Evolutionary conservation across 2,888 invertebrate genomes (phyloP).

Genomic region (Drosophila kambysellisi): DNA sequence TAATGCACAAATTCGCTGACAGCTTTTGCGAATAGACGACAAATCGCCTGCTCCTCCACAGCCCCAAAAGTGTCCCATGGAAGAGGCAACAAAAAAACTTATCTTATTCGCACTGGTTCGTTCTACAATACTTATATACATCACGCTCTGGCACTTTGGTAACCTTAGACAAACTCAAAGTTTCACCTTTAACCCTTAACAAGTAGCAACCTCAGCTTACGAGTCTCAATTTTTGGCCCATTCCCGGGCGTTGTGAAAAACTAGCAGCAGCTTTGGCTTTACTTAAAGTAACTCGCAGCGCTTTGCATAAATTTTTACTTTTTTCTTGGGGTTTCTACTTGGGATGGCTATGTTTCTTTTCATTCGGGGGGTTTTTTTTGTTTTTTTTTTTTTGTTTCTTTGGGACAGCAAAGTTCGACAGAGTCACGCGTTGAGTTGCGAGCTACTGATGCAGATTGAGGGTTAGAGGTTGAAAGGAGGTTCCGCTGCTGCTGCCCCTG

Average conservation of each 20-base stretch:
- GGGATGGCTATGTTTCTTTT: background rate
- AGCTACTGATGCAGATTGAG: conserved; percentile 35
- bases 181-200: conserved; percentile 65
- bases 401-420: conserved; percentile 69
- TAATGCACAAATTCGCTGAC: conserved; percentile 51
- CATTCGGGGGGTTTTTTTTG: background rate
- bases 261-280: conserved; percentile 65
- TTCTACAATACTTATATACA: conserved; percentile 54
- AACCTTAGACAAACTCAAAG: conserved; percentile 65
- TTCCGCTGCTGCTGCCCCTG: background rate
- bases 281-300: conserved; percentile 75
- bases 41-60: conserved; percentile 42
- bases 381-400: conserved; percentile 21
- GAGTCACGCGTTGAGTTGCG: conserved; percentile 71
- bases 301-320: conserved; percentile 76
- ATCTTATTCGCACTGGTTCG: conserved; percentile 50
- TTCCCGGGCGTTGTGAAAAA: conserved; percentile 40
- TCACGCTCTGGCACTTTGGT: conserved; percentile 63
- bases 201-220: conserved; percentile 65
- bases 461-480: conserved; percentile 9
- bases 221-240: conserved; percentile 60
- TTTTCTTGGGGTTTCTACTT: conserved; percentile 28
- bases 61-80: conserved; percentile 26
- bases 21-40: conserved; percentile 51
- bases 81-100: conserved; percentile 38